Percentiles rank a stretch among this genome's conserved stretches.
phyloP scores from a whole-genome alignment of 2,113 vertebrate genomes.

The Nyctibius bracteatus region DNA sequence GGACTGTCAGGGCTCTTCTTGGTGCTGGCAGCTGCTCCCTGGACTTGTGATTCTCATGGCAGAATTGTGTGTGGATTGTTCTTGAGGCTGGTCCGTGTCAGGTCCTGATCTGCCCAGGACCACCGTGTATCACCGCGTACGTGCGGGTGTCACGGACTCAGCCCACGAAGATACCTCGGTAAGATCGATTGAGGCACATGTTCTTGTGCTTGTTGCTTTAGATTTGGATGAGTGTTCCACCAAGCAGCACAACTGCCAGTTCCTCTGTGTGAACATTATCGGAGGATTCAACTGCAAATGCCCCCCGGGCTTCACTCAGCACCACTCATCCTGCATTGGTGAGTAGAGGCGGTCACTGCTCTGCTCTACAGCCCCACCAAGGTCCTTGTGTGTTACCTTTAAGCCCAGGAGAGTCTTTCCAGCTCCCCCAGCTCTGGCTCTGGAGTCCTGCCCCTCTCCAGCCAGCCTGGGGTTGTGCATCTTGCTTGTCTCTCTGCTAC shows the following conservation, averaged over 20 bases:
- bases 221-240: constrained; percentile 93
- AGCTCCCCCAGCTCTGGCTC: neutral
- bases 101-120: neutral
- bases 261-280: constrained; percentile 90
- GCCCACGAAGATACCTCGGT: neutral
- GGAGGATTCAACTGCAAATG: constrained; percentile 93
- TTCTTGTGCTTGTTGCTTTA: constrained; percentile 28
- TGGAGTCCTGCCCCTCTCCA: neutral
- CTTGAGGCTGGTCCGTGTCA: neutral
- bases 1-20: neutral
- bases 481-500: neutral
- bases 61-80: accelerated
- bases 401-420: neutral
- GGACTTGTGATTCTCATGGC: neutral
- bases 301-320: constrained; percentile 89
- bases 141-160: accelerated
- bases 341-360: neutral
- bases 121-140: accelerated
- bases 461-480: neutral
- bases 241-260: constrained; percentile 97
- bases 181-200: accelerated
- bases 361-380: neutral
- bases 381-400: accelerated
- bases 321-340: constrained; percentile 90
- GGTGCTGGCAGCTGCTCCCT: neutral